A percentile compares a stretch with the other conserved stretches of the same genome.
Conservation (phyloP, 2,888 invertebrate species). For the Chouioia cunea region DNA sequence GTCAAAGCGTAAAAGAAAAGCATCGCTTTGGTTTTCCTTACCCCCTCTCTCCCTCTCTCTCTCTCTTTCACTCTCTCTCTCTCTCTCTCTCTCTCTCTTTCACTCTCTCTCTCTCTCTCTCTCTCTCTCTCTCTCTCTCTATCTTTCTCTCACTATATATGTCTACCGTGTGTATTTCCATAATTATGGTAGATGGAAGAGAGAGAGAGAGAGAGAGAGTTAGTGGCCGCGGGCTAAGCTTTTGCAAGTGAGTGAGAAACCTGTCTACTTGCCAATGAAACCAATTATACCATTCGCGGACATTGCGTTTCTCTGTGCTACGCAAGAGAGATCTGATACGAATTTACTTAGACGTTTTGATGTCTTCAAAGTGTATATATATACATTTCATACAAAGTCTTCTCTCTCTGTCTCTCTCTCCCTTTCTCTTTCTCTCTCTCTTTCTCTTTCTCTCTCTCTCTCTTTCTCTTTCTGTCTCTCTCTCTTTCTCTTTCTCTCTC, state of each 20-base stretch:
- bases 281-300: constrained; percentile 60
- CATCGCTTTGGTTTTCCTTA: no score
- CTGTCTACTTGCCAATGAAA: constrained; percentile 66
- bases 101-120: background rate
- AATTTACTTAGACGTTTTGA: no score
- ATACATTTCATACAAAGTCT: no score
- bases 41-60: no score
- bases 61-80: constrained; percentile 9
- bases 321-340: no score
- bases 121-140: constrained; percentile 2
- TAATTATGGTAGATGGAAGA: constrained; percentile 7
- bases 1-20: no score
- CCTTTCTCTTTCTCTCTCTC: no score
- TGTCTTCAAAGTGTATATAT: no score
- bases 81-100: constrained; percentile 5
- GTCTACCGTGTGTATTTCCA: background rate
- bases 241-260: constrained; percentile 53
- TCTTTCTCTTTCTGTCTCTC: constrained; percentile 28
- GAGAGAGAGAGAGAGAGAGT: constrained; percentile 22
- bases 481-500: constrained; percentile 24
- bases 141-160: constrained; percentile 1
- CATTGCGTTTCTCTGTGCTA: constrained; percentile 32
- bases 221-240: constrained; percentile 51
- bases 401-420: no score
- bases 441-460: no score